These are phyloP conservation scores for Carollia perspicillata DNA, from an alignment of 2,113 vertebrate genomes.

Conservation along the genomic window DNA sequence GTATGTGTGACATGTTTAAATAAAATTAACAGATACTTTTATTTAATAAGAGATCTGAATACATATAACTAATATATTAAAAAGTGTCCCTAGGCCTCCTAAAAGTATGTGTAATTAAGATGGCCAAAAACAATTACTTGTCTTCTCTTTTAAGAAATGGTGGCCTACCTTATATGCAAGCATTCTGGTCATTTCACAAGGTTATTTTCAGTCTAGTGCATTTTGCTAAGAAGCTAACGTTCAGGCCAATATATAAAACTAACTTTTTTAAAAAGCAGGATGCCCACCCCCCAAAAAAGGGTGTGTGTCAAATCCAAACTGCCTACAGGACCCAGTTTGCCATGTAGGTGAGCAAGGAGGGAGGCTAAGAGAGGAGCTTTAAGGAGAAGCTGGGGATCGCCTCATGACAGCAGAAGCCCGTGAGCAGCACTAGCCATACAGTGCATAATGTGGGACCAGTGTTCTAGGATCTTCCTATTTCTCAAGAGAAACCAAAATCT, in stretches of 20 bases:
- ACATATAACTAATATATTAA: background rate
- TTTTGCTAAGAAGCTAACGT: conserved; percentile 19
- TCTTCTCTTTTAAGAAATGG: background rate
- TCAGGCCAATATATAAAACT: background rate
- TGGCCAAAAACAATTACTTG: background rate
- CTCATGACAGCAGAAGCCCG: background rate
- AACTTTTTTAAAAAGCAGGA: background rate
- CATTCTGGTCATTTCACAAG: background rate
- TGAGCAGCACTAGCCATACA: accelerated
- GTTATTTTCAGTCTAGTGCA: background rate
- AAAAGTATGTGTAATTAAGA: background rate
- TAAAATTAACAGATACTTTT: background rate
- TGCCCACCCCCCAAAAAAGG: background rate
- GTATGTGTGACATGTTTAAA: background rate
- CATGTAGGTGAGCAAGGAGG: background rate
- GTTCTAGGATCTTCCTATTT: background rate
- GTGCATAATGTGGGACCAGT: too few relatives aligned
- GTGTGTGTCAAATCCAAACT: background rate
- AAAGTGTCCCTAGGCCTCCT: background rate
- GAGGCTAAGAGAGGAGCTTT: background rate
- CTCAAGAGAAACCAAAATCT: background rate
- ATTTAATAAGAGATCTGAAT: background rate
- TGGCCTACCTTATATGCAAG: background rate
- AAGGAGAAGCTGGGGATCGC: background rate
- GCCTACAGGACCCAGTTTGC: background rate